Evolutionary conservation across 2,888 invertebrate genomes (phyloP), one percentile per base, ranked within the genome.

Genomic region (Chymomyza amoena): DNA sequence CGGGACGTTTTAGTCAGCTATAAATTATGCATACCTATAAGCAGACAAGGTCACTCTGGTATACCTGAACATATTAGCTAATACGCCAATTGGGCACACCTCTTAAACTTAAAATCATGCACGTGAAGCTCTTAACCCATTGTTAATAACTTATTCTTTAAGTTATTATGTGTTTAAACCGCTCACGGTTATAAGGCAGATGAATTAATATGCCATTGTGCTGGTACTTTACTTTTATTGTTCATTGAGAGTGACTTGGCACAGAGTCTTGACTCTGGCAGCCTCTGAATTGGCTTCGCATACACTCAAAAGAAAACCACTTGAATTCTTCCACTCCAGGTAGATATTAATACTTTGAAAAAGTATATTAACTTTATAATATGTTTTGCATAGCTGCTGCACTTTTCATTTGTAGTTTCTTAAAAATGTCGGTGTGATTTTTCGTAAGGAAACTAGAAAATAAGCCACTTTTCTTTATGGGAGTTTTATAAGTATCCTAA

Each of bases 91-190:
- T n/a, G n/a, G n/a, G n/a, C n/a, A n/a, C n/a, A n/a, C n/a, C n/a
- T n/a, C n/a, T n/a, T n/a, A n/a, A n/a, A n/a, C n/a, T n/a, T n/a
- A 6, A 32, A 4, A n/a, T 25, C 59, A 50, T 61, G 68, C 79
- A 76, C 70, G 77, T 45, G 2, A 13, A 45, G 39, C 39, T 2
- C 39, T 45, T 45, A 10, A 45, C 39, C 39, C 39, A 45, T 45
- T 45, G 39, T 45, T 13, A 45, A 79, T 81, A 76, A 76, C 63
- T 81, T 80, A 80, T 80, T 81, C 82, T 87, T 80, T 84, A 85
- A 80, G 87, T 85, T 87, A 87, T 87, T 84, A 87, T 77, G 85
- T 84, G 85, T 84, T 85, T 84, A 87, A 87, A 69, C 78, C 78
- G 69, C 75, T 64, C 67, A 64, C 51, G 52, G 63, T 13, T 5